Base-by-base conservation (phyloP, 2,113 vertebrate species). In the Anguilla rostrata region DNA sequence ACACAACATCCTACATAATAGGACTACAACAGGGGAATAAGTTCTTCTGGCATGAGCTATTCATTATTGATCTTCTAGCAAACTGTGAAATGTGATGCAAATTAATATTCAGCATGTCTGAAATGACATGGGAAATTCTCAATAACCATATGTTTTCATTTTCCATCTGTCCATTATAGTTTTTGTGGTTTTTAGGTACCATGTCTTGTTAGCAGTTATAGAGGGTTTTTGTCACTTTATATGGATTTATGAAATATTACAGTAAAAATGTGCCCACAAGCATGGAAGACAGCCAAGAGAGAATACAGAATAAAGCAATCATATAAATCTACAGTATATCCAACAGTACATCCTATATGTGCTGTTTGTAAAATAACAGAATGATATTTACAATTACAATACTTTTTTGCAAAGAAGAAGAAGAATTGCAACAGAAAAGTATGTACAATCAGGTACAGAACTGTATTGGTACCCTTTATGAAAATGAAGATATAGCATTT, bases 161-260 rank as follows among this genome's bases (percentile, higher is more conserved):
- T 88, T 83, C 88, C 78, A 85, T 39, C 15, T 80, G 71, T 56
- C 43, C 22, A 18, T 12, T 63, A 40, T 56, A 39, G 2, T 39
- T 56, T 56, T 57, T 4, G 6, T 39, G 49, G 66, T 88, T 84
- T 90, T 90, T 90, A 84, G 80, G 82, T 87, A 90, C 78, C 78
- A 88, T 89, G 26, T 9, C 57, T 60, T 84, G 81, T 90, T 83
- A 82, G 87, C 85, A 90, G 87, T 88, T 91, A 89, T 60, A 88
- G 89, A 93, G 88, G 84, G 86, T 71, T 22, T 87, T 82, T 93
- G 91, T 91, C 91, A 91, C 90, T 90, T 89, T 86, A 91, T 93
- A 94, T 92, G 90, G 87, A 91, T 94, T 90, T 91, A 89, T 93
- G 92, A 92, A 91, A 94, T 91, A 92, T 91, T 92, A 89, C 91